Base-by-base conservation (phyloP, 1,140 invertebrate species). In the Nephila pilipes region DNA sequence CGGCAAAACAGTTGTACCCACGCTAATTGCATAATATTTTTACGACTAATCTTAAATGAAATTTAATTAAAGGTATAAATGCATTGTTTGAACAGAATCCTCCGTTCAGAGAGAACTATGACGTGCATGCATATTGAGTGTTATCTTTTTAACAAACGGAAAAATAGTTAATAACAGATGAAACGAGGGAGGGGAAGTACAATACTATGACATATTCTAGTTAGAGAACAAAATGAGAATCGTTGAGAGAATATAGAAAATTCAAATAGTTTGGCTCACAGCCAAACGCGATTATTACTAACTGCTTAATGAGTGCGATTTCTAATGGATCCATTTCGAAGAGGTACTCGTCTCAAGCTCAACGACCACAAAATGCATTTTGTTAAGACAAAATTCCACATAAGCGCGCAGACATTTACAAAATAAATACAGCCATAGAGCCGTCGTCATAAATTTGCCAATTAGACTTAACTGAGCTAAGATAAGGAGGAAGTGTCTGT, bases 401-500 rank as follows among this genome's bases (percentile, higher is more conserved):
- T 16, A 12, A 36, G 25, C n/a, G 55, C 81, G 46, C 12, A 85
- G 54, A 25, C 38, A 65, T 65, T 65, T 65, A 65, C 8, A 65
- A 65, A 65, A 65, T 65, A 65, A 65, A 65, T 65, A 65, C 60
- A 65, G 22, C 38, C 20, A 38, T 54, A 55, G 54, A 55, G 20
- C 20, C 63, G n/a, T 57, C 81, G 38, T 18, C 29, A 85, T 85
- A 85, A 85, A 58, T 58, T 85, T 57, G n/a, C 81, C 81, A 85
- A 85, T 85, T 85, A 85, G 81, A 55, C 54, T 85, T 57, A 55
- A 46, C 32, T 32, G 32, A 80, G 81, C 38, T n/a, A 85, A 55
- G 81, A 55, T 85, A 85, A 85, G 54, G 81, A 85, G 81, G 81
- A 85, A 85, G 81, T 85, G 54, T 46, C 22, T 57, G 81, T 85